A percentile compares a stretch with the other conserved stretches of the same genome.
phyloP scores from a whole-genome alignment of 2,113 vertebrate genomes.

The Plecturocebus donacophilus region DNA sequence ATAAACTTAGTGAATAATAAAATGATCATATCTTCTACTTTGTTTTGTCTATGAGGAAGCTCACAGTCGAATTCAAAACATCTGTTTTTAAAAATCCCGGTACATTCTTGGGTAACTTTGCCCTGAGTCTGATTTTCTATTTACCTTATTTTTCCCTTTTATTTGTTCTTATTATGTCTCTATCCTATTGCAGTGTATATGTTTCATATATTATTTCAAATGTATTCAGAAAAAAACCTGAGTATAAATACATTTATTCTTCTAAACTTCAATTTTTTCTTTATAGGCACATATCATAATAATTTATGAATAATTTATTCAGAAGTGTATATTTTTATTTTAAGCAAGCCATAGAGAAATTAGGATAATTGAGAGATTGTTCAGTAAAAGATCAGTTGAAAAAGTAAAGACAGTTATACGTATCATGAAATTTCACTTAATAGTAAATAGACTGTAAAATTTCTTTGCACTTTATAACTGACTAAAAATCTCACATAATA shows the following conservation, averaged over 20 bases:
- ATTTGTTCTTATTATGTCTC: neutral
- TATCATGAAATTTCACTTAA: neutral
- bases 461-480: conserved; percentile 14
- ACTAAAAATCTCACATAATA: neutral
- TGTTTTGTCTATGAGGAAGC: neutral
- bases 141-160: neutral
- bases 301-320: conserved; percentile 3
- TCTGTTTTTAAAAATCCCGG: neutral
- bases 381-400: neutral
- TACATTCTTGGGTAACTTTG: neutral
- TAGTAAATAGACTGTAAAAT: neutral
- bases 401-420: neutral
- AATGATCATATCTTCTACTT: conserved; percentile 21
- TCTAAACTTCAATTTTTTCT: neutral
- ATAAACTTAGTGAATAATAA: neutral
- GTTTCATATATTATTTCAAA: conserved; percentile 16
- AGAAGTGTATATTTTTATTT: neutral
- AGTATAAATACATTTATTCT: neutral
- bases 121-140: neutral
- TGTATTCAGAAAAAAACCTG: neutral
- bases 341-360: neutral
- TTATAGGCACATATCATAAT: neutral
- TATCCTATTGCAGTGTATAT: neutral
- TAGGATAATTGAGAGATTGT: neutral
- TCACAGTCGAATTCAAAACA: neutral